Evolutionary conservation across 2,888 invertebrate species (phyloP).

Genomic region (Lasioglossum zephyrum): DNA sequence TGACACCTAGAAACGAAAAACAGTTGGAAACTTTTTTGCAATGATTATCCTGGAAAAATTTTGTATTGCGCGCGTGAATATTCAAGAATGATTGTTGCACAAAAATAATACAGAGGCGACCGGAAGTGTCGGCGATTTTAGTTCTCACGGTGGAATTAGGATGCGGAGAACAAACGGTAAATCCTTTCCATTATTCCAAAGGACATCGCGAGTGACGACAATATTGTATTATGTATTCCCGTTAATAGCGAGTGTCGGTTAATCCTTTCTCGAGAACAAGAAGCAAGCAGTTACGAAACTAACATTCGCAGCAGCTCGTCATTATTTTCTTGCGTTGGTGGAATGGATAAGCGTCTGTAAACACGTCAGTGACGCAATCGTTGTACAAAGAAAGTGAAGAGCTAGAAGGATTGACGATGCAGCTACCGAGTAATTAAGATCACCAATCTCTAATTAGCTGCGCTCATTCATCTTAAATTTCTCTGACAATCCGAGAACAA

Average conservation of each 20-base stretch:
- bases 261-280: constrained; percentile 11
- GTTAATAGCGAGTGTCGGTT: neutral
- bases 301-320: constrained; percentile 12
- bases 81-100: neutral
- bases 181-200: neutral
- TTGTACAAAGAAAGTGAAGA: neutral
- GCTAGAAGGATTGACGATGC: neutral
- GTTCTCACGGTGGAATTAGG: neutral
- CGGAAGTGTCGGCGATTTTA: neutral
- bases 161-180: neutral
- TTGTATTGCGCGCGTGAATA: too few relatives aligned
- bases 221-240: constrained; percentile 12
- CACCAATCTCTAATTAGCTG: neutral
- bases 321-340: constrained; percentile 25
- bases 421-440: neutral
- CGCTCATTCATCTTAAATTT: neutral
- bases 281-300: constrained; percentile 24
- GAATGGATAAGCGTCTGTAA: constrained; percentile 12
- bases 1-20: neutral
- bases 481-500: neutral
- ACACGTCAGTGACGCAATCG: constrained; percentile 9
- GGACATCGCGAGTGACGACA: neutral
- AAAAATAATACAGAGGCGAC: neutral
- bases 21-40: neutral
- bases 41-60: neutral